Base-by-base conservation (phyloP, 23 tunicate species). In the Clavelina lepadiformis region DNA sequence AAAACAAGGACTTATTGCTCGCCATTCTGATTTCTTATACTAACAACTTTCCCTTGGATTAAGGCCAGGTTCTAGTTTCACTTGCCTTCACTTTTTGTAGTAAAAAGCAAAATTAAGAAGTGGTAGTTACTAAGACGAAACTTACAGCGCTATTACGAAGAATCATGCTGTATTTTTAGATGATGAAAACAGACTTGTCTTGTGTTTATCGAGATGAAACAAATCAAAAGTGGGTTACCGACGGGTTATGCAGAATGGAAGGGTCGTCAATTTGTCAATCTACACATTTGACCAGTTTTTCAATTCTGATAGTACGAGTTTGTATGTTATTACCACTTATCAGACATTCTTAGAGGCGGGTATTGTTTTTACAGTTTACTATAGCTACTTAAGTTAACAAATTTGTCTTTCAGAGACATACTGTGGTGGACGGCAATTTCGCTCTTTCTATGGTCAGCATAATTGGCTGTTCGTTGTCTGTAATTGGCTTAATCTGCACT, bases 231-330 rank as follows among this genome's bases (percentile, higher is more conserved):
- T 25, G 45, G 30, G 41, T 55, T 6, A 28, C 31, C 4, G 30
- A 28, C 2, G 71, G 71, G 1, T 11, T 65, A 11, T 65, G 71
- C 45, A 8, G 44, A 25, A 34, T 65, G 31, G 34, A 41, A 44
- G 54, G 44, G 31, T 41, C 71, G 18, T 7, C 30, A 5, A 31
- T 55, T 1, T 65, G 71, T 38, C 27, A 8, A 31, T 65, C 71
- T 20, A 61, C 50, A 13, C 79, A 73, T 36, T 45, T 73, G 55
- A 73, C 79, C 15, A 73, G 63, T 31, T 73, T 73, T 61, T 34
- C 79, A 30, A 46, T 73, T 25, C 69, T 73, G 0, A 58, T 73
- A 44, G 79, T 73, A 33, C 35, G 68, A 22, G 38, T 22, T 6
- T 13, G 62, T 45, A 5, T 26, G 28, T 41, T 15, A 15, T 41